These are phyloP conservation scores for Myiotriccus ornatus DNA, from an alignment of 2,797 vertebrate species.

Conservation along the genomic window DNA sequence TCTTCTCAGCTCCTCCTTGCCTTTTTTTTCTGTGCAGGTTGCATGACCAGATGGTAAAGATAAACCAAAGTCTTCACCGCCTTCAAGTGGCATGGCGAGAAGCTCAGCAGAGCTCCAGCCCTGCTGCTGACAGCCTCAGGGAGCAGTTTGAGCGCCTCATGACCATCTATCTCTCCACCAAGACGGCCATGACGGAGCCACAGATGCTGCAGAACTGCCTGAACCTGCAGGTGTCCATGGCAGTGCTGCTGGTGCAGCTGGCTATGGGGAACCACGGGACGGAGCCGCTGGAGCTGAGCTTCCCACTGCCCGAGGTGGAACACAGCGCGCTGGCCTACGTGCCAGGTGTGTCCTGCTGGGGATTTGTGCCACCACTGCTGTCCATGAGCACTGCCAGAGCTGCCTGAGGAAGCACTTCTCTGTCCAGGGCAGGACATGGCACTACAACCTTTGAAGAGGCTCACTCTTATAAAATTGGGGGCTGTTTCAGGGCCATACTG, in stretches of 20 bases:
- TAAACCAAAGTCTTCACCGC: conserved; percentile 97
- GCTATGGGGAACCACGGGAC: conserved; percentile 86
- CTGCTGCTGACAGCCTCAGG: conserved; percentile 87
- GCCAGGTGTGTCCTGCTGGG: conserved; percentile 79
- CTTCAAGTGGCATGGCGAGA: conserved; percentile 95
- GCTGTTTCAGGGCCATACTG: neutral
- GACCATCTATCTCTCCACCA: conserved; percentile 95
- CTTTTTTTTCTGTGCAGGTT: conserved; percentile 76
- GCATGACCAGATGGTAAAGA: conserved; percentile 98
- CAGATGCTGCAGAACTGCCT: conserved; percentile 95
- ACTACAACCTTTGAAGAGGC: neutral
- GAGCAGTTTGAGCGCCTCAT: conserved; percentile 97
- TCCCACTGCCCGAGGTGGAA: conserved; percentile 84
- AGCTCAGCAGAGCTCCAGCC: conserved; percentile 88
- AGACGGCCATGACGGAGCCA: conserved; percentile 91
- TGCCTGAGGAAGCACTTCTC: neutral
- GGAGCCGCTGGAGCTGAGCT: conserved; percentile 84
- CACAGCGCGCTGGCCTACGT: conserved; percentile 86
- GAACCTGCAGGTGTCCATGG: conserved; percentile 92
- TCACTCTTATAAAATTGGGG: neutral
- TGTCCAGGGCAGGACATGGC: neutral
- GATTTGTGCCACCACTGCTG: rapidly evolving
- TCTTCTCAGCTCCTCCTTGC: neutral
- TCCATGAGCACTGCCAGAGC: neutral
- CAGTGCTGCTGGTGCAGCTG: conserved; percentile 91